Evolutionary conservation across 1,140 invertebrate species (phyloP).

Genomic region (Lordiphosa clarofinis): DNA sequence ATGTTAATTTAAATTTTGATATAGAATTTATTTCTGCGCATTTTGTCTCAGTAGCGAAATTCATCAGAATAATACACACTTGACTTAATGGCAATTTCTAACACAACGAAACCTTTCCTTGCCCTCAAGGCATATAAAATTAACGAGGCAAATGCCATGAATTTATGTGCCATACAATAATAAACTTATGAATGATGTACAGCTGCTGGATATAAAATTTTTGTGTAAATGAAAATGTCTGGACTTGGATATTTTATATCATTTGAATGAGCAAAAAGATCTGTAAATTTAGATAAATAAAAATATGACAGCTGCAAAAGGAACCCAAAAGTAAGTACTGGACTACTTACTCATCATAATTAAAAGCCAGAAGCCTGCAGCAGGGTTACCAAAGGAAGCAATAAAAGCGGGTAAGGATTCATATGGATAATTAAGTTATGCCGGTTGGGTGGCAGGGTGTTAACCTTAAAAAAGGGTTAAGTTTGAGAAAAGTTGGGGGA

Average conservation of each 20-base stretch:
- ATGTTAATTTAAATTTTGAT: too few species aligned
- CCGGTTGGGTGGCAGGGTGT: conserved; percentile 28
- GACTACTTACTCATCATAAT: conserved; percentile 64
- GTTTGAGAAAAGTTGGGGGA: neutral
- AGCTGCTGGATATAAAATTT: conserved; percentile 58
- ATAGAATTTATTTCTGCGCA: too few species aligned
- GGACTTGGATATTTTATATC: conserved; percentile 43
- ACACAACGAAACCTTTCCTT: conserved; percentile 7
- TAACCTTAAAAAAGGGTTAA: conserved; percentile 31
- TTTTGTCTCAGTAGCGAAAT: too few species aligned
- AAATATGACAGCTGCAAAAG: conserved; percentile 66
- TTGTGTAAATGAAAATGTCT: conserved; percentile 32
- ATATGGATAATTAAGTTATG: conserved; percentile 77
- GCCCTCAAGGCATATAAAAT: conserved; percentile 28
- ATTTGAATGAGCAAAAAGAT: conserved; percentile 64
- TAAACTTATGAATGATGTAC: conserved; percentile 60
- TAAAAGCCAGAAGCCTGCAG: conserved; percentile 40
- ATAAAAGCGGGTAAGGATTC: conserved; percentile 65
- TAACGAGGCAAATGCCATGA: conserved; percentile 33
- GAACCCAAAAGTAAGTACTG: conserved; percentile 19
- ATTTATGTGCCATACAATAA: conserved; percentile 42
- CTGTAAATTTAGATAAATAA: conserved; percentile 62
- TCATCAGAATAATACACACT: conserved; percentile 1
- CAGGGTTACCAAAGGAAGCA: conserved; percentile 22
- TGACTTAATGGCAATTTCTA: conserved; percentile 13